phyloP scores from a whole-genome alignment of 2,888 invertebrate genomes.

The Drosophila antonietae region DNA sequence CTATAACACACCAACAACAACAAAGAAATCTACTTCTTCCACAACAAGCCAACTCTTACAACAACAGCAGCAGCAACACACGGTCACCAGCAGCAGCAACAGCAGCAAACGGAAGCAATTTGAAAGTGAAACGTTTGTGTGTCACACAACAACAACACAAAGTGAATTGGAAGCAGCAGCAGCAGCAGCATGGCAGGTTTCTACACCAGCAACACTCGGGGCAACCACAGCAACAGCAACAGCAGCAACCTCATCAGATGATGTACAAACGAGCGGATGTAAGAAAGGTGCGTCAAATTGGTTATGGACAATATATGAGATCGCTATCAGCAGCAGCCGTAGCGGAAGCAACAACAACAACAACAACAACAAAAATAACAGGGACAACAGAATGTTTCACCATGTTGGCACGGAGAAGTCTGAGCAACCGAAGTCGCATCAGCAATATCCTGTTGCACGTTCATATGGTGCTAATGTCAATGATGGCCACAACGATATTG shows the following conservation, averaged over 20 bases:
- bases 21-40: conserved; percentile 65
- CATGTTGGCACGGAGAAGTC: conserved; percentile 11
- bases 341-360: conserved; percentile 15
- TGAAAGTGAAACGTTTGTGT: conserved; percentile 63
- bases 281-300: conserved; percentile 59
- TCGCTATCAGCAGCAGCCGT: conserved; percentile 40
- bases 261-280: conserved; percentile 61
- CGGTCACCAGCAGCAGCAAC: conserved; percentile 50
- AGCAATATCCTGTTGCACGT: conserved; percentile 68
- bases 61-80: conserved; percentile 52
- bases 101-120: conserved; percentile 75
- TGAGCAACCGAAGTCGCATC: conserved; percentile 32
- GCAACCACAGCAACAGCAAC: conserved; percentile 23
- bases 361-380: conserved; percentile 17
- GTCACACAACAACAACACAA: conserved; percentile 60
- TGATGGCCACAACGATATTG: conserved; percentile 46
- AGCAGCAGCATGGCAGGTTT: conserved; percentile 55
- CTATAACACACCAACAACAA: conserved; percentile 81
- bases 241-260: conserved; percentile 60
- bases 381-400: conserved; percentile 43
- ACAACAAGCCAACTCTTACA: conserved; percentile 75
- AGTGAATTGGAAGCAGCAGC: conserved; percentile 46
- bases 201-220: conserved; percentile 30
- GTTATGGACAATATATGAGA: conserved; percentile 70
- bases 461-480: conserved; percentile 55